Conservation (phyloP, 2,888 invertebrate genomes). For the Acronicta alni region DNA sequence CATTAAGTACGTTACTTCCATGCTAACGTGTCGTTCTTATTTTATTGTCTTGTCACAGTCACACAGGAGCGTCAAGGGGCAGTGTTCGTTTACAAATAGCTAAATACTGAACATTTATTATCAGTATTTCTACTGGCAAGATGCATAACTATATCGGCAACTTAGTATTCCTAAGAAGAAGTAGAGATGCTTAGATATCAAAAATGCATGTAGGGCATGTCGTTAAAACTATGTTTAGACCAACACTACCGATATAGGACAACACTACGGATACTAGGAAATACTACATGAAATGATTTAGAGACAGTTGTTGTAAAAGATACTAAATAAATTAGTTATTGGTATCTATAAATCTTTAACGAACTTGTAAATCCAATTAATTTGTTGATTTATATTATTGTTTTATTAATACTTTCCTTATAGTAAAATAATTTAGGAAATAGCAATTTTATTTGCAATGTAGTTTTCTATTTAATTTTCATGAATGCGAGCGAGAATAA, state of each 20-base stretch:
- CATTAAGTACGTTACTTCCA: slow-evolving; percentile 19
- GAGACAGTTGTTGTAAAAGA: slow-evolving; percentile 14
- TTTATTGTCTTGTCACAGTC: slow-evolving; percentile 37
- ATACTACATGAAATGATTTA: slow-evolving; percentile 20
- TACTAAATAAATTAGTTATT: slow-evolving; percentile 27
- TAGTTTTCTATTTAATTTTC: slow-evolving; percentile 9
- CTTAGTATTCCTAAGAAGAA: slow-evolving; percentile 33
- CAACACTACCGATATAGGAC: slow-evolving; percentile 12
- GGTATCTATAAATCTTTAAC: slow-evolving; percentile 24
- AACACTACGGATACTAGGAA: slow-evolving; percentile 15
- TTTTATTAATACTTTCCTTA: slow-evolving; percentile 19
- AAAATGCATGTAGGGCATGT: slow-evolving; percentile 22
- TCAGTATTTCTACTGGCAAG: slow-evolving; percentile 70
- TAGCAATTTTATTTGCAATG: slow-evolving; percentile 15
- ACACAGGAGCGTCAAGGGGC: slow-evolving; percentile 64
- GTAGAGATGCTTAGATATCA: slow-evolving; percentile 20
- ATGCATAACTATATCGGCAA: slow-evolving; percentile 56
- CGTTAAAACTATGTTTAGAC: slow-evolving; percentile 16
- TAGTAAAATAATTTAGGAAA: slow-evolving; percentile 20
- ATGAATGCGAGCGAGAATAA: slow-evolving; percentile 17
- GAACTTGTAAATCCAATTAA: slow-evolving; percentile 24
- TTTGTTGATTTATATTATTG: slow-evolving; percentile 33
- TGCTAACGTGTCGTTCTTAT: slow-evolving; percentile 11
- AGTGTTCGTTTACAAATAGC: slow-evolving; percentile 69
- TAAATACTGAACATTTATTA: slow-evolving; percentile 48